Evolutionary conservation across 2,888 invertebrate species (phyloP).

Genomic region (Dromius quadrimaculatus): DNA sequence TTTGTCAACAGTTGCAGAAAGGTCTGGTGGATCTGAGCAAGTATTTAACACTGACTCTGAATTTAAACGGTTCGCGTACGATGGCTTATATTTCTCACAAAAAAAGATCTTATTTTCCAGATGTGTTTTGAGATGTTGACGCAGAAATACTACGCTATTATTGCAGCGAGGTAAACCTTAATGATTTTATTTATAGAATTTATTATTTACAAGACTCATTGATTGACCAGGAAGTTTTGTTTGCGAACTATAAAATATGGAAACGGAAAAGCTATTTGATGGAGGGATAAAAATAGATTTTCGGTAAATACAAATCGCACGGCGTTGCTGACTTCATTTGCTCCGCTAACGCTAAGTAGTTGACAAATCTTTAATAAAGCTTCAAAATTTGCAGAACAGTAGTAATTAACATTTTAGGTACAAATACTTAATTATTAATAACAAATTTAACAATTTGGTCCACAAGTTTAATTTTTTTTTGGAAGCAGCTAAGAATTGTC

Average conservation of each 20-base stretch:
- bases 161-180: conserved; percentile 17
- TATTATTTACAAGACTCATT: conserved; percentile 17
- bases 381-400: too few species aligned
- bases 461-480: background rate
- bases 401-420: too few species aligned
- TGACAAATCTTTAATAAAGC: too few species aligned
- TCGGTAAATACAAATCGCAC: too few species aligned
- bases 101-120: conserved; percentile 47
- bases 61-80: conserved; percentile 34
- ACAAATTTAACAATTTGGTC: background rate
- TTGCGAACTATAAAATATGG: conserved; percentile 5
- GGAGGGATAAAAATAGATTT: too few species aligned
- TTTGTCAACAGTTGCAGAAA: conserved; percentile 9
- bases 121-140: conserved; percentile 46
- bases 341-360: too few species aligned
- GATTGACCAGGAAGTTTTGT: conserved; percentile 16
- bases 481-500: background rate
- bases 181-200: conserved; percentile 29
- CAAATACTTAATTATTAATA: background rate
- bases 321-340: too few species aligned
- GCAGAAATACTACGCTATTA: conserved; percentile 7
- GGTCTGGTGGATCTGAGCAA: conserved; percentile 1
- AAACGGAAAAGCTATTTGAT: too few species aligned
- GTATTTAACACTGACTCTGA: conserved; percentile 14
- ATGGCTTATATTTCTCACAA: conserved; percentile 30